These are phyloP conservation scores for Homarus gammarus DNA, from an alignment of 2,888 invertebrate genomes.

Conservation along the genomic window DNA sequence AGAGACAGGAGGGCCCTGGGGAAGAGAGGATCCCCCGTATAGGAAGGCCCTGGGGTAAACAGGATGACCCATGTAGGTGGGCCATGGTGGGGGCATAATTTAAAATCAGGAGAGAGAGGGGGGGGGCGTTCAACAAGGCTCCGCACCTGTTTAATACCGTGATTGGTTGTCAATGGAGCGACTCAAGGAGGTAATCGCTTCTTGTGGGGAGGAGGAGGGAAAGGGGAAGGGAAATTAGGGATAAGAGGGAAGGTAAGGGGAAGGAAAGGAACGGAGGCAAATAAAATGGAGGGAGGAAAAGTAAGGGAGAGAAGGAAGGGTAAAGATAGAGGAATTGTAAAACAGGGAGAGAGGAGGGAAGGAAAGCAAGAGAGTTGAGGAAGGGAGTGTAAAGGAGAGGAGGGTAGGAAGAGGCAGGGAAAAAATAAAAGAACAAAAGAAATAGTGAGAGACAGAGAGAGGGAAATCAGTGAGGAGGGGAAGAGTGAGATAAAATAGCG, in stretches of 20 bases:
- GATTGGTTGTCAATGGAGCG: not conserved
- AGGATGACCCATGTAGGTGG: too few species aligned
- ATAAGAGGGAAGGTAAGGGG: not conserved
- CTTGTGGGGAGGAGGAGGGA: not conserved
- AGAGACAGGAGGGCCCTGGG: not conserved
- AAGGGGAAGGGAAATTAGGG: too few species aligned
- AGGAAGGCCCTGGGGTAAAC: too few species aligned
- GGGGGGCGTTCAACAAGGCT: not conserved
- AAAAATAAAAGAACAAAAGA: too few species aligned
- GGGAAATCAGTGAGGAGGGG: too few species aligned
- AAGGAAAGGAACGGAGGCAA: not conserved
- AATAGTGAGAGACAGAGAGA: too few species aligned
- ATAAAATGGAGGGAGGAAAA: not conserved
- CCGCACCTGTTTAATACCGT: slow-evolving; percentile 2
- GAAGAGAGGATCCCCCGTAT: not conserved
- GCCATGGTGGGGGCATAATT: too few species aligned
- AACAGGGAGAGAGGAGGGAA: not conserved
- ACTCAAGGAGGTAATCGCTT: slow-evolving; percentile 3
- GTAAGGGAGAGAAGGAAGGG: not conserved
- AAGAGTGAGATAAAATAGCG: too few species aligned
- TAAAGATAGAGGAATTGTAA: not conserved
- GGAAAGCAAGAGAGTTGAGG: too few species aligned
- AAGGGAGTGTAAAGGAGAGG: too few species aligned
- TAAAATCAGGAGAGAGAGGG: too few species aligned
- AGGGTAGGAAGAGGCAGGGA: too few species aligned